Evolutionary conservation across 2,113 vertebrate genomes (phyloP), one percentile per base, ranked within the genome.

Genomic region (Gallinago paraguaiae): DNA sequence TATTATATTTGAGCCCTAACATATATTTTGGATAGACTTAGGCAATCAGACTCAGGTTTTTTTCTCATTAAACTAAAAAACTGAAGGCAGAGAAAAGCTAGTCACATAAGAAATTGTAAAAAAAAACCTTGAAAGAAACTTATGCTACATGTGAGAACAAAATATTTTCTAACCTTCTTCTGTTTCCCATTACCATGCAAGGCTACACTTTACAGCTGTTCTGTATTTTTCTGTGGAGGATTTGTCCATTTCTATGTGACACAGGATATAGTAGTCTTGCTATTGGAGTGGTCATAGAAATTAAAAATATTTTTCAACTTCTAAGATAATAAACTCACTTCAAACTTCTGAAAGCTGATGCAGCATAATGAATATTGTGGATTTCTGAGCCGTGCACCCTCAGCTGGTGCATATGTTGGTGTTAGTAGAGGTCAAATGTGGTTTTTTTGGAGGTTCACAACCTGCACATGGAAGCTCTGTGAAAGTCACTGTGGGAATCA

Each of bases 381-480:
- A 54, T 20, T 82, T 92, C 39, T 75, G 37, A 87, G 20, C n/a
- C 5, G 10, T 11, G 17, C 14, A 45, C 7, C 13, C 30, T 77
- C 30, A 28, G 18, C 24, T 86, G 46, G 6, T 63, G 8, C 12
- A 2, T 9, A 25, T 64, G 25, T 54, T 71, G 16, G 7, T 57
- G 28, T 84, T 60, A 35, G 35, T 14, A 37, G 9, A 67, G n/a
- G 20, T 48, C 35, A 67, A 48, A 37, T 37, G 4, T 57, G 9
- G 5, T 41, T 74, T 88, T 88, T 61, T 46, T 85, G 31, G n/a
- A 53, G 6, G 30, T 20, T 82, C 8, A n/a, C 9, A n/a, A 75
- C 4, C n/a, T 82, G 20, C 9, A 3, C 0, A 0, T 46, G 15
- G 51, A 82, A 84, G 9, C 23, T 33, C 17, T 0, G 0, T 48